A percentile compares a stretch with the other conserved stretches of the same genome.
phyloP scores from a whole-genome alignment of 2,888 invertebrate species.

The Hyppa rectilinea region DNA sequence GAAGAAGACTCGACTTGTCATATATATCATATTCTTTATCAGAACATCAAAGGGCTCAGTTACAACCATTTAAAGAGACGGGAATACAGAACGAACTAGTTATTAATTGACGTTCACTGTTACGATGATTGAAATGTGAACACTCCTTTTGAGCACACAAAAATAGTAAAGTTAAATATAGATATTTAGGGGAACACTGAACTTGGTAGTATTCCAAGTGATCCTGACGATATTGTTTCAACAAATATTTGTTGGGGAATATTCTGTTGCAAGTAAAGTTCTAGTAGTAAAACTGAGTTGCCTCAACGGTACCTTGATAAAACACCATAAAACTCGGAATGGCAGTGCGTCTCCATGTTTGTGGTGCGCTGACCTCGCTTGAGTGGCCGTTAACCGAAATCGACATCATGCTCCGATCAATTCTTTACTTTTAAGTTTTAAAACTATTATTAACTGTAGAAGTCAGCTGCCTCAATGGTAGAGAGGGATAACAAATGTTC shows the following conservation, averaged over 20 bases:
- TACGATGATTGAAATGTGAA: conserved; percentile 82
- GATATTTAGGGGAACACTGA: conserved; percentile 64
- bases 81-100: conserved; percentile 62
- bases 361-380: conserved; percentile 81
- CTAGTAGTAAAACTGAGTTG: conserved; percentile 77
- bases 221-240: conserved; percentile 40
- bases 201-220: conserved; percentile 52
- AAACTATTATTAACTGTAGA: conserved; percentile 13
- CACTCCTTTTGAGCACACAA: conserved; percentile 70
- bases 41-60: conserved; percentile 77
- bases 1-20: conserved; percentile 66
- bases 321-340: conserved; percentile 82
- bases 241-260: conserved; percentile 49
- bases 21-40: conserved; percentile 76
- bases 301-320: conserved; percentile 83
- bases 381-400: conserved; percentile 80
- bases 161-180: conserved; percentile 70
- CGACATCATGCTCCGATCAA: conserved; percentile 73
- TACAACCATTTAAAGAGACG: conserved; percentile 71
- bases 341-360: conserved; percentile 75
- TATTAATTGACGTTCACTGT: conserved; percentile 79
- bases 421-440: conserved; percentile 62
- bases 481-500: conserved; percentile 10
- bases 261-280: conserved; percentile 55
- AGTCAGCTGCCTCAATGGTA: conserved; percentile 5